Evolutionary conservation across 2,797 vertebrate genomes (phyloP).

Genomic region (Sebastes glaucus): DNA sequence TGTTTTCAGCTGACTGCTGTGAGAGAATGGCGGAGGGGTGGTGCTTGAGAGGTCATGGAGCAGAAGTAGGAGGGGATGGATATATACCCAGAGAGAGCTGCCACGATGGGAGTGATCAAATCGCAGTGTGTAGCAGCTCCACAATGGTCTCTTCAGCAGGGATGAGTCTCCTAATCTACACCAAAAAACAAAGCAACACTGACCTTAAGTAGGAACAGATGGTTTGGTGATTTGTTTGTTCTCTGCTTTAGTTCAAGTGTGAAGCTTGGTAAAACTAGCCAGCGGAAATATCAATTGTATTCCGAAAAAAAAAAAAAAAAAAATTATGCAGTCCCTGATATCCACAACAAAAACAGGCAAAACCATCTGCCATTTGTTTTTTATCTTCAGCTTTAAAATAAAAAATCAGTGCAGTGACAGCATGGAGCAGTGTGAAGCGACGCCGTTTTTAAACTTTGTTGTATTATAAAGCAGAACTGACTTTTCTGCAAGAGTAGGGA

Average conservation of each 20-base stretch:
- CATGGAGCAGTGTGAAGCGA: not conserved
- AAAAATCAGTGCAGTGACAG: conserved; percentile 2
- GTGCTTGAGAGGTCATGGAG: conserved; percentile 27
- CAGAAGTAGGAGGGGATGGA: conserved; percentile 36
- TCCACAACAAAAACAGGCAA: conserved; percentile 6
- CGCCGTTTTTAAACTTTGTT: not conserved
- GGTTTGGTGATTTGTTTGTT: conserved; percentile 8
- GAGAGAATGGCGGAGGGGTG: not conserved
- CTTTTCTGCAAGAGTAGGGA: not conserved
- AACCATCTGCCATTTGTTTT: conserved; percentile 24
- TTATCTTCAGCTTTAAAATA: conserved; percentile 4
- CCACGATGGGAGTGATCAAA: conserved; percentile 10
- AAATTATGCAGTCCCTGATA: not conserved
- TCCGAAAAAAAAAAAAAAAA: not conserved
- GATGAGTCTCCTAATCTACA: not conserved
- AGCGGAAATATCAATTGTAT: not conserved
- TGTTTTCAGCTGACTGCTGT: conserved; percentile 46
- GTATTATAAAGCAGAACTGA: not conserved
- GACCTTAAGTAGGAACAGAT: conserved; percentile 4
- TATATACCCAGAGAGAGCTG: conserved; percentile 12
- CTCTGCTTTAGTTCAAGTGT: not conserved
- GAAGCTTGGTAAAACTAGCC: conserved; percentile 5
- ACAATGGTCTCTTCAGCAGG: not conserved
- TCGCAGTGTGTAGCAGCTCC: conserved; percentile 13
- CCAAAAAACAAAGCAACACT: not conserved